Percentiles rank a stretch among this genome's conserved stretches.
phyloP scores from a whole-genome alignment of 2,888 invertebrate species.

The Tetrapedia diversipes region DNA sequence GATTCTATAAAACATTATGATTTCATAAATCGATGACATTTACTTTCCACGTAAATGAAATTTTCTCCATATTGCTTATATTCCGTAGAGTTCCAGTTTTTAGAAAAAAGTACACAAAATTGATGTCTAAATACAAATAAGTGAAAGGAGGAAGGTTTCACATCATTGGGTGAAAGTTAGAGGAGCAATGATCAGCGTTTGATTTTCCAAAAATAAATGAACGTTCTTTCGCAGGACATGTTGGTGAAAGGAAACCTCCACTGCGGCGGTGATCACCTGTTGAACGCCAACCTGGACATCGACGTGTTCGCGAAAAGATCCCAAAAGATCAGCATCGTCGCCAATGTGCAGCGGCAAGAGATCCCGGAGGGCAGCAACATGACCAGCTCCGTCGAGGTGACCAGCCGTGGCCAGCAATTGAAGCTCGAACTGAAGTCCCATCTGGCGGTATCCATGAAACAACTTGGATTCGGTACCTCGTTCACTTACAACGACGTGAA shows the following conservation, averaged over 20 bases:
- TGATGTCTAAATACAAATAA: too few species aligned
- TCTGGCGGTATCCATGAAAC: slow-evolving; percentile 73
- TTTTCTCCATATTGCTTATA: too few species aligned
- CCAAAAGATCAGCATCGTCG: slow-evolving; percentile 84
- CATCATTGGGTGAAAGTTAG: too few species aligned
- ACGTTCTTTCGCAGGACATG: slow-evolving; percentile 80
- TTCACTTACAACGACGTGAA: slow-evolving; percentile 80
- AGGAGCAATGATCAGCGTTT: too few species aligned
- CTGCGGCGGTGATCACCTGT: slow-evolving; percentile 79
- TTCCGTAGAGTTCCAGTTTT: too few species aligned
- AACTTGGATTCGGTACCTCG: slow-evolving; percentile 77
- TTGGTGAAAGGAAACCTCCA: slow-evolving; percentile 82
- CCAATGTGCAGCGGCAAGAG: slow-evolving; percentile 73
- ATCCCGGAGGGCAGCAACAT: slow-evolving; percentile 81
- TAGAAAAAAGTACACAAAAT: too few species aligned
- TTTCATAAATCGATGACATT: too few species aligned
- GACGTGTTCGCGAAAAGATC: slow-evolving; percentile 86
- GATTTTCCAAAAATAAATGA: too few species aligned
- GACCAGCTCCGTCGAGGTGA: slow-evolving; percentile 80
- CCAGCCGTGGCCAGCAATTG: slow-evolving; percentile 83
- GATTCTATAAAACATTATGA: too few species aligned
- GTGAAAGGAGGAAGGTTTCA: too few species aligned
- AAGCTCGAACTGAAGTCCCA: slow-evolving; percentile 79
- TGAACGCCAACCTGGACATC: slow-evolving; percentile 83
- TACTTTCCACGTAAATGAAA: background rate